These are phyloP conservation scores for Hyposoter dolosus DNA, from an alignment of 2,888 invertebrate species.

Conservation along the genomic window DNA sequence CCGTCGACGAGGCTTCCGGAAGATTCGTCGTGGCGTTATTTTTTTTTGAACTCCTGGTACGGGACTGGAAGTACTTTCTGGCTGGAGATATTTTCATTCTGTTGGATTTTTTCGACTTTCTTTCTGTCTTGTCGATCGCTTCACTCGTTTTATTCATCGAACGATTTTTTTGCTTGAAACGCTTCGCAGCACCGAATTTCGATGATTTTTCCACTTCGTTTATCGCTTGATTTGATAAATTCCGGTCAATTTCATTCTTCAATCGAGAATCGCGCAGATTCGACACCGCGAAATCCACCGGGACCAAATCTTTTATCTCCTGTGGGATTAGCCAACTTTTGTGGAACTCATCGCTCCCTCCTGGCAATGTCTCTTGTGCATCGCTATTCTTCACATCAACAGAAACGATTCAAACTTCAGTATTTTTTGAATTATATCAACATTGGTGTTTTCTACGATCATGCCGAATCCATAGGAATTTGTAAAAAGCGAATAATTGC, in stretches of 20 bases:
- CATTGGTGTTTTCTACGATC: not conserved
- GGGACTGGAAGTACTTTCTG: constrained; percentile 19
- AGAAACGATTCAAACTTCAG: not conserved
- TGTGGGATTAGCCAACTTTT: constrained; percentile 43
- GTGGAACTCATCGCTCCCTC: not conserved
- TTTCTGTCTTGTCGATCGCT: not conserved
- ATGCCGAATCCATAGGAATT: not conserved
- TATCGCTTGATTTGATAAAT: not conserved
- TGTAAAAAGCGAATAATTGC: not conserved
- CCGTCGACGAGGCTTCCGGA: not conserved
- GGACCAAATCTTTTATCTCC: constrained; percentile 55
- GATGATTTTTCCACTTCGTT: constrained; percentile 1
- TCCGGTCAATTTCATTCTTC: constrained; percentile 16
- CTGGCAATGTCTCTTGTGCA: constrained; percentile 2
- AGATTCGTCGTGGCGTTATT: not conserved
- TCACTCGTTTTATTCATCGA: constrained; percentile 9
- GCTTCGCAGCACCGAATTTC: constrained; percentile 6
- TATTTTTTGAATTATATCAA: not conserved
- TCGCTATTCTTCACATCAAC: constrained; percentile 63
- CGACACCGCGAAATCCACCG: constrained; percentile 56
- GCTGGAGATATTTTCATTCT: not conserved
- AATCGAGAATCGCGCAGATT: constrained; percentile 55
- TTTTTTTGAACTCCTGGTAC: constrained; percentile 15
- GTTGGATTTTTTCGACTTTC: constrained; percentile 6
- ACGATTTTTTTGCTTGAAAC: constrained; percentile 22